Conservation (phyloP, 1,140 invertebrate genomes). For the Tetragonula clypearis region DNA sequence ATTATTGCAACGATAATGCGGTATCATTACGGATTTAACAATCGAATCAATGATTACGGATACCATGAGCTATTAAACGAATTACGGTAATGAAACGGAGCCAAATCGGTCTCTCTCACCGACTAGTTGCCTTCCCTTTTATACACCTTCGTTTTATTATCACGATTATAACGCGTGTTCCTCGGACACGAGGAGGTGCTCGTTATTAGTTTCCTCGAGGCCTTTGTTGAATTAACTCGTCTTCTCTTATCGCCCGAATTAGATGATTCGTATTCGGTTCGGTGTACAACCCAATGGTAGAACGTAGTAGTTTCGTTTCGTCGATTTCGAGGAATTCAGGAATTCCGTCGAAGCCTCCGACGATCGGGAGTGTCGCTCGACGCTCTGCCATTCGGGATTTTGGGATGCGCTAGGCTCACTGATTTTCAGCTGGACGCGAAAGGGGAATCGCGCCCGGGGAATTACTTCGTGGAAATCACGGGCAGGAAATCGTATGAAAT, state of each 20-base stretch:
- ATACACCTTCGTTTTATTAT: slow-evolving; percentile 12
- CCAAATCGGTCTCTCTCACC: neutral
- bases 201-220: slow-evolving; percentile 22
- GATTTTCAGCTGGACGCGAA: neutral
- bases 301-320: too few species aligned
- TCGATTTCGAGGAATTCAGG: neutral
- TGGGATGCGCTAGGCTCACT: neutral
- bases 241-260: too few species aligned
- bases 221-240: neutral
- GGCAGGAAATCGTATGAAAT: slow-evolving; percentile 47
- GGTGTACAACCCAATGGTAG: too few species aligned
- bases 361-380: too few species aligned
- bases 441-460: neutral
- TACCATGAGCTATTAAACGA: slow-evolving; percentile 16
- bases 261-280: neutral
- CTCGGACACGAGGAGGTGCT: neutral
- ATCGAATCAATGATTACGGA: slow-evolving; percentile 1
- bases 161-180: slow-evolving; percentile 9
- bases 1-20: slow-evolving; percentile 6
- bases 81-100: slow-evolving; percentile 26
- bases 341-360: too few species aligned
- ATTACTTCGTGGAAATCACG: slow-evolving; percentile 47
- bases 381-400: too few species aligned
- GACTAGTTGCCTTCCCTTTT: slow-evolving; percentile 4
- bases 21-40: slow-evolving; percentile 3